Base-by-base conservation (phyloP, 2,797 vertebrate species). In the Menidia menidia region DNA sequence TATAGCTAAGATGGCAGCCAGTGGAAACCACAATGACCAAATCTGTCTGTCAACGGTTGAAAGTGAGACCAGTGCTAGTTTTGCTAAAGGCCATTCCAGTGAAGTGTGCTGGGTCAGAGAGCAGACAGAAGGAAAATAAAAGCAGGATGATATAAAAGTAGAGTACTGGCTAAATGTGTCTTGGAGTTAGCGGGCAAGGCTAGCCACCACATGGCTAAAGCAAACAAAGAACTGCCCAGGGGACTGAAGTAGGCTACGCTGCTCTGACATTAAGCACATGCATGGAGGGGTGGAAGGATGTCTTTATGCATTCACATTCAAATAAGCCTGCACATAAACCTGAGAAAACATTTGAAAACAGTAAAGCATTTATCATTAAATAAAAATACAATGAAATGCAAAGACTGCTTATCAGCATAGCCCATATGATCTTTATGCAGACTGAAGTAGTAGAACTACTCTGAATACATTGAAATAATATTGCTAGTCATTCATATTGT, bases 201-300 rank as follows among this genome's bases (percentile, higher is more conserved):
- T 91, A 93, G 90, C 87, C 89, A 93, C 91, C 82, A 32, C 88
- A 87, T 64, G 82, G 93, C 93, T 93, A 93, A 91, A 94, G 93
- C 92, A 93, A 94, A 94, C 92, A 94, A 90, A 93, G 88, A 82
- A 68, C 87, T 85, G 90, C 88, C 91, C 91, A 88, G 88, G 88
- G 88, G 90, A 92, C 86, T 87, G 77, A 78, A 85, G 77, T 75
- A 71, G 55, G 69, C 80, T 71, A 74, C 45, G 54, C 87, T 68
- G 67, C 69, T 78, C 83, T 78, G 87, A 91, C 80, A 81, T 88
- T 89, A 80, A 90, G 87, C 85, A 77, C 82, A 69, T 55, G 72
- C 64, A 73, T 9, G 41, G 68, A 57, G 72, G 64, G 48, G 69
- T 3, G 54, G 59, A 74, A 65, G 43, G 55, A 35, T 64, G 68